Conservation (phyloP, 2,113 vertebrate genomes). For the Triplophysa rosa region DNA sequence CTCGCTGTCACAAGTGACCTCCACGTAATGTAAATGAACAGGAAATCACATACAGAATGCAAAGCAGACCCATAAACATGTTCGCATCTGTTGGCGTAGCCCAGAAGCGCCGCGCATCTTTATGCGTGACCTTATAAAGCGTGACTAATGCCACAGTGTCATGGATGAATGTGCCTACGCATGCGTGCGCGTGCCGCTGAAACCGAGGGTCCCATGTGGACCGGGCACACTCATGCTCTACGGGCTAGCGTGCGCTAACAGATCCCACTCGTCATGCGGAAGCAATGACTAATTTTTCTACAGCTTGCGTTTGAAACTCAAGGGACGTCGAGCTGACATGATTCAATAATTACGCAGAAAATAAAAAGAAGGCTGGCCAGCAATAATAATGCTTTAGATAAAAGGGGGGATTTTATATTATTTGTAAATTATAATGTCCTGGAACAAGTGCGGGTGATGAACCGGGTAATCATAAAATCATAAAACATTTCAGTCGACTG, state of each 20-base stretch:
- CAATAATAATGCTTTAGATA: slow-evolving; percentile 70
- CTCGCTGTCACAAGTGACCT: slow-evolving; percentile 50
- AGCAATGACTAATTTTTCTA: slow-evolving; percentile 75
- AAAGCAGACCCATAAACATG: slow-evolving; percentile 34
- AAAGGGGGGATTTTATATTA: slow-evolving; percentile 56
- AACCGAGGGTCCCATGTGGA: slow-evolving; percentile 48
- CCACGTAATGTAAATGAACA: slow-evolving; percentile 42
- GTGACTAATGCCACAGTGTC: slow-evolving; percentile 29
- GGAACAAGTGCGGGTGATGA: too few relatives aligned
- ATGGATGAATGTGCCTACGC: slow-evolving; percentile 30
- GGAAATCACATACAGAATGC: slow-evolving; percentile 39
- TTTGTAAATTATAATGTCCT: too few relatives aligned
- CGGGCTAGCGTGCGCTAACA: slow-evolving; percentile 73
- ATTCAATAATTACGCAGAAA: slow-evolving; percentile 68
- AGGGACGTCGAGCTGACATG: slow-evolving; percentile 67
- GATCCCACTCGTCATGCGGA: slow-evolving; percentile 77
- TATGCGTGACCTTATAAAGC: slow-evolving; percentile 46
- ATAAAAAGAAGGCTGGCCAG: slow-evolving; percentile 64
- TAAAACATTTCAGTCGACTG: too few relatives aligned
- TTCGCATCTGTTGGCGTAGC: slow-evolving; percentile 22
- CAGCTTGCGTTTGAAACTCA: slow-evolving; percentile 70
- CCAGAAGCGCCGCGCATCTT: slow-evolving; percentile 21
- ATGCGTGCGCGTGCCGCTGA: slow-evolving; percentile 33
- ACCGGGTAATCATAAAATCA: too few relatives aligned
- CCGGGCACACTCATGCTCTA: slow-evolving; percentile 67